Percentiles rank a stretch among this genome's conserved stretches.
These are phyloP conservation scores for Drosophila orena DNA, from an alignment of 1,140 invertebrate genomes.

Conservation along the genomic window DNA sequence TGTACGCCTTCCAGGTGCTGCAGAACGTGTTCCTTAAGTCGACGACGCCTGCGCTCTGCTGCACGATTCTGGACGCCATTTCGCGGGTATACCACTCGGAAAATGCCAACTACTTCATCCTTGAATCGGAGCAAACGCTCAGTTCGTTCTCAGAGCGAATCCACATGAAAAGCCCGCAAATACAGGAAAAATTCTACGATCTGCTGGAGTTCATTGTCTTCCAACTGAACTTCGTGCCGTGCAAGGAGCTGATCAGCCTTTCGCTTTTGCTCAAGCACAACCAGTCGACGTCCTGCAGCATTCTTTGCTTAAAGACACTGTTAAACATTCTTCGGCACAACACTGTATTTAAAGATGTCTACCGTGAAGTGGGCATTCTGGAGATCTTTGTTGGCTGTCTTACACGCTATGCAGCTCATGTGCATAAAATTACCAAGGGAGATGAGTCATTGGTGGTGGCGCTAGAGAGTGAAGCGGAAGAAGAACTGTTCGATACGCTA, in stretches of 20 bases:
- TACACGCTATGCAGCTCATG: slow-evolving; percentile 91
- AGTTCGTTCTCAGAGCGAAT: slow-evolving; percentile 98
- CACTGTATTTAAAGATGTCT: slow-evolving; percentile 98
- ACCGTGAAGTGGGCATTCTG: slow-evolving; percentile 97
- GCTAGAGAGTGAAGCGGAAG: slow-evolving; percentile 17
- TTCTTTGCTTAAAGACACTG: slow-evolving; percentile 95
- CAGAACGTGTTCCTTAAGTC: slow-evolving; percentile 97
- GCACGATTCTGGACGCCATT: slow-evolving; percentile 97
- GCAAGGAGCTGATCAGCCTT: slow-evolving; percentile 98
- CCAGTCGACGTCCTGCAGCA: slow-evolving; percentile 91
- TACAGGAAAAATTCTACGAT: slow-evolving; percentile 98
- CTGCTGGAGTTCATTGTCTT: slow-evolving; percentile 98
- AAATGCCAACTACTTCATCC: slow-evolving; percentile 99
- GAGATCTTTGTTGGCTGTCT: slow-evolving; percentile 98
- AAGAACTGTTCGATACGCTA: slow-evolving; percentile 89
- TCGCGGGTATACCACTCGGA: slow-evolving; percentile 98
- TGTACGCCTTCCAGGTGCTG: slow-evolving; percentile 97
- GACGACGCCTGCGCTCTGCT: slow-evolving; percentile 92
- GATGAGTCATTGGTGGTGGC: slow-evolving; percentile 70
- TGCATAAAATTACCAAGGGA: slow-evolving; percentile 70
- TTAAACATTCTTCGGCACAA: slow-evolving; percentile 95
- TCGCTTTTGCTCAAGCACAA: slow-evolving; percentile 96
- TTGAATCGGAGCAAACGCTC: slow-evolving; percentile 97
- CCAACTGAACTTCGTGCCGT: slow-evolving; percentile 99
- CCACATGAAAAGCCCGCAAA: slow-evolving; percentile 94